Percentiles rank a stretch among this genome's conserved stretches.
Evolutionary conservation across 2,797 vertebrate genomes (phyloP).

Genomic region (Hyperoplus lanceolatus): DNA sequence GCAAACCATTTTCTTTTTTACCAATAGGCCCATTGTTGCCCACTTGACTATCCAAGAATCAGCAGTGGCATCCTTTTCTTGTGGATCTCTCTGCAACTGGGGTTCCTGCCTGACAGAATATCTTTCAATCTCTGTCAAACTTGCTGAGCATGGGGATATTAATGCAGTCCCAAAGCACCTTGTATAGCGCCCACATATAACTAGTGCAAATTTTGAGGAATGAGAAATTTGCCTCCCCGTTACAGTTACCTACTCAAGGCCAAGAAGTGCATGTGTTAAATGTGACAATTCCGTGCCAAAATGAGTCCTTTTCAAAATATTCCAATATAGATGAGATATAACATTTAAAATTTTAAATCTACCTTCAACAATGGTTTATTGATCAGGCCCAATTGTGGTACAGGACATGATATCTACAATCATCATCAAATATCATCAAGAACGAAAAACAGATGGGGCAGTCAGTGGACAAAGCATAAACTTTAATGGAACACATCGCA

Average conservation of each 20-base stretch:
- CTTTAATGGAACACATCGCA: not conserved
- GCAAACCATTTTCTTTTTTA: not conserved
- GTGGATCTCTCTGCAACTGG: not conserved
- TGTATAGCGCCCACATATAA: too few species aligned
- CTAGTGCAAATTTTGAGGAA: not conserved
- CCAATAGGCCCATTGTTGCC: not conserved
- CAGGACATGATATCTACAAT: not conserved
- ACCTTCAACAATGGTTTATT: not conserved
- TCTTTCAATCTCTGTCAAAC: slow-evolving; percentile 14
- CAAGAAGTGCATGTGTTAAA: not conserved
- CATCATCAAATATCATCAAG: not conserved
- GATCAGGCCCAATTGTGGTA: not conserved
- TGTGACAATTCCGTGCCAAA: not conserved
- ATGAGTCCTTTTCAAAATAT: not conserved
- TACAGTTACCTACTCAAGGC: not conserved
- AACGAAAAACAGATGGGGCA: slow-evolving; percentile 8
- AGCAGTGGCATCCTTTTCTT: not conserved
- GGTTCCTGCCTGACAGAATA: slow-evolving; percentile 1
- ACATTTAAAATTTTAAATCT: not conserved
- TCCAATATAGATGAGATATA: not conserved
- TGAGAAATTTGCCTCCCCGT: not conserved
- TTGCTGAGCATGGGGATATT: slow-evolving; percentile 5
- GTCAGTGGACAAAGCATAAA: not conserved
- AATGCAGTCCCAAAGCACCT: not conserved
- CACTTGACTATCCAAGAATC: not conserved